phyloP scores from a whole-genome alignment of 2,797 vertebrate genomes.

The Prionace glauca region DNA sequence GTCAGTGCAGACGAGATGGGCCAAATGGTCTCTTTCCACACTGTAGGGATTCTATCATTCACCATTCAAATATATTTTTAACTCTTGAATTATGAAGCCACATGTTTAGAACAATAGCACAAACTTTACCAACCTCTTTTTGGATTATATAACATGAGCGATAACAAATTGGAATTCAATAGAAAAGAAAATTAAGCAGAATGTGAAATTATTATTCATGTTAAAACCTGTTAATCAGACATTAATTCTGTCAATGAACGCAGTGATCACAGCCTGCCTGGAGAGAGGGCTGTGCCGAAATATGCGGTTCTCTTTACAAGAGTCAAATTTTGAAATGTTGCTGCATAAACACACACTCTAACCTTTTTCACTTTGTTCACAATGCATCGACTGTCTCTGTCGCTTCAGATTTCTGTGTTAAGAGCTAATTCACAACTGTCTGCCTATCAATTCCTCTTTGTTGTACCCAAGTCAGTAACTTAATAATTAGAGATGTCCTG shows the following conservation, averaged over 20 bases:
- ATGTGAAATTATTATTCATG: neutral
- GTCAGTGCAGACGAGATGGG: too few species aligned
- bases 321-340: slow-evolving; percentile 2
- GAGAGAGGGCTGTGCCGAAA: neutral
- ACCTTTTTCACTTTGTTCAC: neutral
- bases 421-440: neutral
- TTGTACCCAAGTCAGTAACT: slow-evolving; percentile 1
- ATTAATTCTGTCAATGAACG: neutral
- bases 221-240: neutral
- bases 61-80: neutral
- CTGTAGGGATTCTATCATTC: too few species aligned
- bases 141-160: neutral
- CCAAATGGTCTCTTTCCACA: too few species aligned
- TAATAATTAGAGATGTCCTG: neutral
- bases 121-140: neutral
- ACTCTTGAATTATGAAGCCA: neutral
- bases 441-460: slow-evolving; percentile 29
- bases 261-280: too few species aligned
- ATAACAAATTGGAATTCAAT: neutral
- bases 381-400: neutral
- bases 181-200: neutral
- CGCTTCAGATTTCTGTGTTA: slow-evolving; percentile 46
- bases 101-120: neutral
- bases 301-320: neutral
- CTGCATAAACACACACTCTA: neutral